Base-by-base conservation (phyloP, 2,113 vertebrate species). In the Halichoeres trimaculatus region DNA sequence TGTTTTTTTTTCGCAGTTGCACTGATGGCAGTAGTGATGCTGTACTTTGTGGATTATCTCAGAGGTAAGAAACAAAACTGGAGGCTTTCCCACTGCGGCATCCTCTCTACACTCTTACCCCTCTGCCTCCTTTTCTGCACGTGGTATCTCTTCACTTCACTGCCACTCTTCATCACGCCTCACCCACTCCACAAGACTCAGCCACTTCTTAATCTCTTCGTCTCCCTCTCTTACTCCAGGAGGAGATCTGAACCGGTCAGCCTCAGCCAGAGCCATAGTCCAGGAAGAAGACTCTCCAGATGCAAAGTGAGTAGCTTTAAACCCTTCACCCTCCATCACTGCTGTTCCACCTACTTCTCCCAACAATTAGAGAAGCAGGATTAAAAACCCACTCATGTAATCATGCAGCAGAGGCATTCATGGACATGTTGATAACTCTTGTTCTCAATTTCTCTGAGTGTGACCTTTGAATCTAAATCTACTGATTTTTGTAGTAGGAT, bases 241-340 rank as follows among this genome's bases (percentile, higher is more conserved):
- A 84, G 97, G 97, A 54, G 96, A 94, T 23, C 93, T 99, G 80
- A 99, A 99, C 92, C 94, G 88, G 81, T 97, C 97, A 23, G 93
- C 96, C 1, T 88, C 82, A 81, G 94, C 92, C 74, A 95, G 97
- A 90, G 94, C 93, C 78, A 95, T 90, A 88, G 83, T 94, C 24
- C 88, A 89, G 2, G 96, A 96, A 85, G 78, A 87, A 52, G 63
- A 67, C 38, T 64, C 93, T 82, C 84, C 94, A 57, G 92, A 94
- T 8, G 76, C 94, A 16, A 95, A 97, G 96, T 98, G 77, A 97
- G 96, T 91, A 81, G 10, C 22, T 20, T 69, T 70, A 23, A n/a
- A 66, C 56, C 67, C 59, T 80, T 58, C 55, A 73, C 52, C 22
- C 14, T 55, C 38, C 13, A 8, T 57, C 12, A 16, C 59, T 59